A percentile compares a stretch with the other conserved stretches of the same genome.
phyloP scores from a whole-genome alignment of 2,113 vertebrate genomes.

The Litocranius walleri region DNA sequence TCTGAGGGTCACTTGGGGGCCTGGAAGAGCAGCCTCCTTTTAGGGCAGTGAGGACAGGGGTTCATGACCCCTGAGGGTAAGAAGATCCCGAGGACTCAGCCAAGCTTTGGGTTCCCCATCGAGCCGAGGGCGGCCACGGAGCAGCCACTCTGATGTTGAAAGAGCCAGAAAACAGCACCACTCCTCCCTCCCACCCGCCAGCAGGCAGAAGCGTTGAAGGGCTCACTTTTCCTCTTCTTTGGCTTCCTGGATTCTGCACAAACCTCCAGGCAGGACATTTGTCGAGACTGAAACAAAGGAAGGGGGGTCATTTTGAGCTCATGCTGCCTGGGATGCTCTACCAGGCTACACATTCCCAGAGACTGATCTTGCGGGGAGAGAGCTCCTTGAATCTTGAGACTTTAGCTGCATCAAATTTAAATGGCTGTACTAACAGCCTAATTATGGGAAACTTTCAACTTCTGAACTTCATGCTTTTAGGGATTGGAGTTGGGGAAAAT shows the following conservation, averaged over 20 bases:
- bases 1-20: not conserved
- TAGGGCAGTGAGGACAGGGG: too few relatives aligned
- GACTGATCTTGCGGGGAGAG: not conserved
- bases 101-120: not conserved
- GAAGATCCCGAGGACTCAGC: not conserved
- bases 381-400: not conserved
- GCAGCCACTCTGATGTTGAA: rapidly evolving
- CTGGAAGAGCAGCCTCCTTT: not conserved
- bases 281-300: constrained; percentile 77
- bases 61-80: not conserved
- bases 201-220: not conserved
- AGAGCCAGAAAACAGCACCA: not conserved
- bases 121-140: not conserved
- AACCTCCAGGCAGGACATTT: constrained; percentile 81
- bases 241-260: constrained; percentile 68
- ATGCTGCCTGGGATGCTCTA: not conserved
- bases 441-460: not conserved
- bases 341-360: not conserved
- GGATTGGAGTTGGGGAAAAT: not conserved
- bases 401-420: not conserved
- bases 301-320: not conserved
- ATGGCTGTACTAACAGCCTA: not conserved
- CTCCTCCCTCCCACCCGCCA: rapidly evolving
- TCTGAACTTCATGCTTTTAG: not conserved
- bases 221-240: constrained; percentile 58